Evolutionary conservation across 2,113 vertebrate genomes (phyloP), one percentile per base, ranked within the genome.

Genomic region (Corythoichthys intestinalis): DNA sequence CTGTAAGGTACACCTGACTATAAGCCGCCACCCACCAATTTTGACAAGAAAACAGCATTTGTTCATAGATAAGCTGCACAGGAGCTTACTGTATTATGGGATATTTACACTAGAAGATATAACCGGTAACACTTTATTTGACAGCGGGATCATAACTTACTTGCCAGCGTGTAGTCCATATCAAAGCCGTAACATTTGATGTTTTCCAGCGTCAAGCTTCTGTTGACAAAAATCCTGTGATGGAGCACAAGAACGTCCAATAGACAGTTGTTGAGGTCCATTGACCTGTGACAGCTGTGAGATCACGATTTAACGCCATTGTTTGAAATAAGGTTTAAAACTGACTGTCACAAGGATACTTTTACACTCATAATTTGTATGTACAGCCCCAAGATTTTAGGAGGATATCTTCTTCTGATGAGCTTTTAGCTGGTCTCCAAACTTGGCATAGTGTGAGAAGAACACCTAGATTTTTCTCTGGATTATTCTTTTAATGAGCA

Each of bases 151-250:
- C 20, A 28, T 20, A 11, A 81, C 85, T 64, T 85, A 93, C 94
- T 84, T n/a, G 94, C 94, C 75, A 95, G 78, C 0, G 94, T 94
- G 77, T 94, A 94, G 83, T 95, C 94, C 94, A 94, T 94, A 80
- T 97, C 93, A 0, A 97, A 96, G 69, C 94, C 93, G 12, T 93
- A 96, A 79, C 95, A 96, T 54, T 82, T 89, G 73, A 94, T 94
- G 80, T 93, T 93, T 74, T 94, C 94, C 79, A 96, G 85, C 0
- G 81, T 89, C 86, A 95, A 78, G 59, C 91, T 95, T 70, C 90
- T 82, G 87, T 93, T 96, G 44, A 95, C 92, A 2, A 95, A 98
- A 65, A 94, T 90, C 83, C 94, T 95, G 83, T 6, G 71, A 79
- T 38, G 28, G 66, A 81, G 73, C 6, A n/a, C n/a, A 82, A 76